A percentile compares a stretch with the other conserved stretches of the same genome.
Evolutionary conservation across 53 echinoderm and acorn worm species (phyloP).

Genomic region (Pentamera pediparva): DNA sequence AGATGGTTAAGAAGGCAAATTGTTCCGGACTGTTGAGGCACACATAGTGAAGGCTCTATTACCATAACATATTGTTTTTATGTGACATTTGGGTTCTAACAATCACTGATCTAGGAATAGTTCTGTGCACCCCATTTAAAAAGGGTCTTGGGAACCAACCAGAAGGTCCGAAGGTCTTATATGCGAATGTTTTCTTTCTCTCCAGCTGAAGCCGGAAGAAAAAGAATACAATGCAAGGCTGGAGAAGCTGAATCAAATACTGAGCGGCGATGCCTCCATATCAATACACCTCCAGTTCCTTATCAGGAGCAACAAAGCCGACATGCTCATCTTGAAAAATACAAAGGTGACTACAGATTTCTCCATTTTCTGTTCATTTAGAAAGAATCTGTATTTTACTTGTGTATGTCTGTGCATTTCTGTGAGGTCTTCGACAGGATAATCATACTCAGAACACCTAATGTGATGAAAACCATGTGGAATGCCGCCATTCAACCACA

Average conservation of each 20-base stretch:
- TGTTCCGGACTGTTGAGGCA: not conserved
- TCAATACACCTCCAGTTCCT: slow-evolving; percentile 84
- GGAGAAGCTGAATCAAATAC: slow-evolving; percentile 69
- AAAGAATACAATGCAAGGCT: slow-evolving; percentile 70
- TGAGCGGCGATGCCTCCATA: slow-evolving; percentile 75
- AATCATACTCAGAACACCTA: too few relatives aligned
- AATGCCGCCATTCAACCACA: too few relatives aligned
- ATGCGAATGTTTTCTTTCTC: not conserved
- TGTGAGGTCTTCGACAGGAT: too few relatives aligned
- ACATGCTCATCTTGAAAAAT: slow-evolving; percentile 87
- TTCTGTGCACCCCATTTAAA: not conserved
- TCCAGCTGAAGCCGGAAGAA: slow-evolving; percentile 59
- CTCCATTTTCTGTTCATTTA: too few relatives aligned
- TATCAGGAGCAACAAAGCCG: slow-evolving; percentile 88
- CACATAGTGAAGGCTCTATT: not conserved
- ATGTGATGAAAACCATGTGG: too few relatives aligned
- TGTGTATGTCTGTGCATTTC: too few relatives aligned
- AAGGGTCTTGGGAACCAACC: not conserved
- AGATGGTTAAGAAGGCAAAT: too few relatives aligned
- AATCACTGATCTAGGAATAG: not conserved
- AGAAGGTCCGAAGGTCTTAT: not conserved
- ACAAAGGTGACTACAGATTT: slow-evolving; percentile 90
- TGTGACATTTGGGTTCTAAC: too few relatives aligned
- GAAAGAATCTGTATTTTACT: too few relatives aligned
- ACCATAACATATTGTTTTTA: too few relatives aligned